Evolutionary conservation across 2,797 vertebrate genomes (phyloP).

Genomic region (Malacoraja senta): DNA sequence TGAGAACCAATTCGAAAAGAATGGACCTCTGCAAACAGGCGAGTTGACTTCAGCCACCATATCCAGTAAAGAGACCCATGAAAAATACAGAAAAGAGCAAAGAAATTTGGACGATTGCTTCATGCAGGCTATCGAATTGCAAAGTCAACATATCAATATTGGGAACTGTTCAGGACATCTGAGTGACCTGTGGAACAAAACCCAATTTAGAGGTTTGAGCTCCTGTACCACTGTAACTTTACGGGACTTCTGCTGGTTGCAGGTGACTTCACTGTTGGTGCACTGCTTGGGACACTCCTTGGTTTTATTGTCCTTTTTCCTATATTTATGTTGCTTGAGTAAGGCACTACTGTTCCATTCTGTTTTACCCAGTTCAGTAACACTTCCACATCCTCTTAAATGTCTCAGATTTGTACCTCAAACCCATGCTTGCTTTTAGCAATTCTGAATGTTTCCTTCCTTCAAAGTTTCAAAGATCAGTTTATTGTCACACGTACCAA

Average conservation of each 20-base stretch:
- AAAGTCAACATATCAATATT: constrained; percentile 53
- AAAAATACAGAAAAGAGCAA: constrained; percentile 7
- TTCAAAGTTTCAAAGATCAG: not conserved
- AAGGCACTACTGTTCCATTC: not conserved
- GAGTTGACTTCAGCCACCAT: constrained; percentile 43
- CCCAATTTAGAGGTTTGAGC: constrained; percentile 70
- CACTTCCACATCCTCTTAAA: not conserved
- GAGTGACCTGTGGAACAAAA: constrained; percentile 54
- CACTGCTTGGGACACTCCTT: constrained; percentile 44
- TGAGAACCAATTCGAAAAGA: constrained; percentile 44
- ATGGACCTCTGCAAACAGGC: constrained; percentile 43
- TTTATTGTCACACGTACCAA: too few species aligned
- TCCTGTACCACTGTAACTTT: constrained; percentile 54
- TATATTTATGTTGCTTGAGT: not conserved
- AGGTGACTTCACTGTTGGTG: constrained; percentile 44
- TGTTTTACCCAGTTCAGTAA: not conserved
- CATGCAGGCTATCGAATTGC: constrained; percentile 47
- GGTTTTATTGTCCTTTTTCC: constrained; percentile 41
- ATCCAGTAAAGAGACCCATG: constrained; percentile 37
- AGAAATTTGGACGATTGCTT: constrained; percentile 39
- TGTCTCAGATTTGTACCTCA: constrained; percentile 33
- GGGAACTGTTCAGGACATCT: constrained; percentile 48
- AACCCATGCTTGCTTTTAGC: not conserved
- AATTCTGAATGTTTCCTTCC: not conserved
- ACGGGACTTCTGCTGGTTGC: constrained; percentile 52